Percentiles rank a stretch among this genome's conserved stretches.
These are phyloP conservation scores for Branchinecta lindahli DNA, from an alignment of 1,140 invertebrate genomes.

Conservation along the genomic window DNA sequence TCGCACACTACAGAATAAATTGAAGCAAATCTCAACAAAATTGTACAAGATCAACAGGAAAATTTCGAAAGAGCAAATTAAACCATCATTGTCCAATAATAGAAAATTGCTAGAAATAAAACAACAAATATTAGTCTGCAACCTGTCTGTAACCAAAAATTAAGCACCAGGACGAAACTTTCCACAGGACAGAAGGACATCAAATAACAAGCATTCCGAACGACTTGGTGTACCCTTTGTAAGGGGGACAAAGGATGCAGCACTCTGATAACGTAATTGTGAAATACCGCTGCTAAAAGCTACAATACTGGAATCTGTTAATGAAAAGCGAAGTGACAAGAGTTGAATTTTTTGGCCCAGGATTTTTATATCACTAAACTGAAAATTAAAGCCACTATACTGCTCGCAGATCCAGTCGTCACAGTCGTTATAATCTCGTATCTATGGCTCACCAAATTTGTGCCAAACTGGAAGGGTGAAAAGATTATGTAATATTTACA, in stretches of 20 bases:
- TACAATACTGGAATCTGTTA: neutral
- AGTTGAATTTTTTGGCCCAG: neutral
- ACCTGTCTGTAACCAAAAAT: slow-evolving; percentile 1
- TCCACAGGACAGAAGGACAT: neutral
- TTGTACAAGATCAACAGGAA: neutral
- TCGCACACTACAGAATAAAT: neutral
- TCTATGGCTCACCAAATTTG: too few relatives aligned
- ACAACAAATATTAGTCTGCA: neutral
- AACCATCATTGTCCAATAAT: neutral
- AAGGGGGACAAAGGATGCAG: neutral
- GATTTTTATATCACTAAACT: neutral
- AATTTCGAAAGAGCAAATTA: neutral
- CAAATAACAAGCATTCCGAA: neutral
- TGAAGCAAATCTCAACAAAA: slow-evolving; percentile 10
- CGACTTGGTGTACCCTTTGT: neutral
- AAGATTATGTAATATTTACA: too few relatives aligned
- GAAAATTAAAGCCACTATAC: too few relatives aligned
- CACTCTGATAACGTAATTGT: neutral
- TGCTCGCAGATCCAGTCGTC: too few relatives aligned
- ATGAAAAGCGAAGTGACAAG: neutral
- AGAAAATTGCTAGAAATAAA: neutral
- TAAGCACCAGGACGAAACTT: too few relatives aligned
- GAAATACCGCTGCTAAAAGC: neutral
- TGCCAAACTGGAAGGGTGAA: too few relatives aligned
- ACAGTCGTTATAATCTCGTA: too few relatives aligned